phyloP scores from a whole-genome alignment of 1,140 invertebrate genomes.

The Drosophila kikkawai region DNA sequence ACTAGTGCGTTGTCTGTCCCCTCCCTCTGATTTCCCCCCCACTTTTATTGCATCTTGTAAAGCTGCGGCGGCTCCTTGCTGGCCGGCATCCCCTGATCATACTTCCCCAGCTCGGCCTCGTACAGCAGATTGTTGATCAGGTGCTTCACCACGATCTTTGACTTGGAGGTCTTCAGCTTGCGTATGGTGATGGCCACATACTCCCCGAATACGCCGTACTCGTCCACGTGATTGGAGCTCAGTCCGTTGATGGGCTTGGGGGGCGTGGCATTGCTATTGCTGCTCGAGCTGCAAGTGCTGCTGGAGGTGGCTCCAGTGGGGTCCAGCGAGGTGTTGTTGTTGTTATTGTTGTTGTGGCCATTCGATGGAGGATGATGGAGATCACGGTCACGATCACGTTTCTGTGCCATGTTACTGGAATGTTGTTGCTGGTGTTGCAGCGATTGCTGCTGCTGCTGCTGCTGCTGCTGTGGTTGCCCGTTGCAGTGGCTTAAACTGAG shows the following conservation, averaged over 20 bases:
- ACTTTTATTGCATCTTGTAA: constrained; percentile 75
- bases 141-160: constrained; percentile 82
- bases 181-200: constrained; percentile 84
- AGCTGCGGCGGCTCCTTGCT: constrained; percentile 81
- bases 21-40: neutral
- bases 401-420: constrained; percentile 80
- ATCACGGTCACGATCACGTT: constrained; percentile 82
- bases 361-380: constrained; percentile 58
- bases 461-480: constrained; percentile 38
- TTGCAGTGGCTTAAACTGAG: constrained; percentile 44
- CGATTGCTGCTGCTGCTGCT: constrained; percentile 31
- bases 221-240: constrained; percentile 69
- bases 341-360: constrained; percentile 40
- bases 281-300: constrained; percentile 48
- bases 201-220: constrained; percentile 81
- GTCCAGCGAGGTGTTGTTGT: constrained; percentile 56
- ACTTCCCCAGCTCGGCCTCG: constrained; percentile 80
- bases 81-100: constrained; percentile 81
- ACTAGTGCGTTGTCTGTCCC: constrained; percentile 65
- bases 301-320: constrained; percentile 34
- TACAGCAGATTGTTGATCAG: constrained; percentile 81
- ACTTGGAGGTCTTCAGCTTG: constrained; percentile 79
- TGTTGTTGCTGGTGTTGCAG: constrained; percentile 71
- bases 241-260: constrained; percentile 31
- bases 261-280: constrained; percentile 51